A percentile compares a stretch with the other conserved stretches of the same genome.
Evolutionary conservation across 2,888 invertebrate species (phyloP).

Genomic region (Salpingus planirostris): DNA sequence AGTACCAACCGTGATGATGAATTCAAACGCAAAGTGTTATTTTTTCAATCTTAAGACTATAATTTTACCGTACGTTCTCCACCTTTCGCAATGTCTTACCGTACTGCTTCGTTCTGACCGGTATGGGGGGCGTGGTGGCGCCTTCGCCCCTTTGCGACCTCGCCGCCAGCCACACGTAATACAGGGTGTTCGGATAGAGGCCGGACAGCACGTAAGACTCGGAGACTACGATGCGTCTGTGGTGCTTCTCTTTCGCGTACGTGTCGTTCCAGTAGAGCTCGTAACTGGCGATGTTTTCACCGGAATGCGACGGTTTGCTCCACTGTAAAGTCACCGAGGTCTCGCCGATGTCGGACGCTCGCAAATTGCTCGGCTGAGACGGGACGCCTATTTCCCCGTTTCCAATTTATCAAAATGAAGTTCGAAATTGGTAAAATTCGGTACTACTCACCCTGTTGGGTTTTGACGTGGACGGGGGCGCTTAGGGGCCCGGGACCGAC

Average conservation of each 20-base stretch:
- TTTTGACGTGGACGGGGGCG: constrained; percentile 94
- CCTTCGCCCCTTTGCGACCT: constrained; percentile 90
- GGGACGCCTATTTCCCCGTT: no score
- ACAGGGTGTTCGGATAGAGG: constrained; percentile 90
- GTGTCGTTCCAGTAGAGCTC: constrained; percentile 97
- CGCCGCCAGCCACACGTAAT: constrained; percentile 95
- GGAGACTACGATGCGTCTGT: constrained; percentile 71
- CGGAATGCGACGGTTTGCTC: constrained; percentile 85
- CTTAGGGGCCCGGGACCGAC: constrained; percentile 94
- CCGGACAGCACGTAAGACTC: constrained; percentile 83
- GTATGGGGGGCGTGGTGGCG: constrained; percentile 88
- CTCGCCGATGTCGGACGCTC: constrained; percentile 80
- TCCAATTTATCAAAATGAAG: not conserved
- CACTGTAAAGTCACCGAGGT: constrained; percentile 86
- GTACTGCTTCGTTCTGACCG: constrained; percentile 93
- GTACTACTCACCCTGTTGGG: constrained; percentile 73
- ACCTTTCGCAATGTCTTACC: constrained; percentile 72
- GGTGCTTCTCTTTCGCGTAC: constrained; percentile 81
- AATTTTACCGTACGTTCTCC: no score
- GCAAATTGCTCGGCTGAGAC: constrained; percentile 86
- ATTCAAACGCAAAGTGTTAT: constrained; percentile 12
- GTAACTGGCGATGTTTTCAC: constrained; percentile 89
- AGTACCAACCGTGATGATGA: constrained; percentile 2
- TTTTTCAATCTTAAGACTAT: no score
- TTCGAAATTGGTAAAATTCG: constrained; percentile 1